A percentile compares a stretch with the other conserved stretches of the same genome.
Evolutionary conservation across 2,888 invertebrate species (phyloP).

Genomic region (Tipula unca): DNA sequence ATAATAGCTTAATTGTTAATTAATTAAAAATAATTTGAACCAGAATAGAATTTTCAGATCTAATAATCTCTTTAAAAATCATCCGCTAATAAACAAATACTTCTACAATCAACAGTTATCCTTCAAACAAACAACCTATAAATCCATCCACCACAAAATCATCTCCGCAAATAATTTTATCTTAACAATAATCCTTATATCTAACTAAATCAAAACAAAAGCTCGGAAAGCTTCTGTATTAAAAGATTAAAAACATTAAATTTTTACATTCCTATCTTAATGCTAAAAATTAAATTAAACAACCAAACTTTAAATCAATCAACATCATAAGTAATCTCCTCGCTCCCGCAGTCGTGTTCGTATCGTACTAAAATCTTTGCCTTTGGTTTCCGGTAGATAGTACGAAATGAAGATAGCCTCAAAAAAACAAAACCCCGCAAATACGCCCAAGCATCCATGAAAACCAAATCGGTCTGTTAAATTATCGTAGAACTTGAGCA

Average conservation of each 20-base stretch:
- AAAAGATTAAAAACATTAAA: background rate
- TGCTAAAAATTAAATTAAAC: background rate
- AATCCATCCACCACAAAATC: no score
- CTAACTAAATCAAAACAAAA: no score
- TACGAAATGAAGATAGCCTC: conserved; percentile 34
- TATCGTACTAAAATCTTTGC: conserved; percentile 26
- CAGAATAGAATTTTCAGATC: no score
- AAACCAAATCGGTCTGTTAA: conserved; percentile 32
- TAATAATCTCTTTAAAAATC: no score
- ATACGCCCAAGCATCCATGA: conserved; percentile 35
- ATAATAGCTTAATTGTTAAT: no score
- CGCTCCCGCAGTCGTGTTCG: background rate
- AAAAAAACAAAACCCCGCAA: conserved; percentile 31
- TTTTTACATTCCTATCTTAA: background rate
- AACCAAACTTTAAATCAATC: background rate
- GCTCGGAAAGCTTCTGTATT: background rate
- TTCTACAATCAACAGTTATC: no score
- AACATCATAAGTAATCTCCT: background rate
- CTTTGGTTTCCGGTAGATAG: conserved; percentile 39
- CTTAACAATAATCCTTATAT: no score
- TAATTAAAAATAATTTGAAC: no score
- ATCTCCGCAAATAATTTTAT: no score
- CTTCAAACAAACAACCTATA: no score
- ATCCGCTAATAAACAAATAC: no score
- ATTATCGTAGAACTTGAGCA: conserved; percentile 24